Conservation (phyloP, 1,140 invertebrate genomes). For the Drosophila azteca region DNA sequence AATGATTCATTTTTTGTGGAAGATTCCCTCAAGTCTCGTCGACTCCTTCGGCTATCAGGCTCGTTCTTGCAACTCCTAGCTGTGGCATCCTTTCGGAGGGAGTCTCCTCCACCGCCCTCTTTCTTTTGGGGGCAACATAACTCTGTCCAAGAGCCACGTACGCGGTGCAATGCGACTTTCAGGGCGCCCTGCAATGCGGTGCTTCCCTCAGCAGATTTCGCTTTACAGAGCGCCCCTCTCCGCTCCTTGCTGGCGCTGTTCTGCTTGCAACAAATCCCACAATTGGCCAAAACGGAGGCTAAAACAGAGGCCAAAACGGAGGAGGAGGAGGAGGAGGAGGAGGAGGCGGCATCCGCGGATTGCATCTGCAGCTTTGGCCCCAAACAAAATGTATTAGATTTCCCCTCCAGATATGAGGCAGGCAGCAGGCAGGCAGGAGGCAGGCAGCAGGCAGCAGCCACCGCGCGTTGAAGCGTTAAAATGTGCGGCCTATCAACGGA, state of each 20-base stretch:
- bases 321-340: too few relatives aligned
- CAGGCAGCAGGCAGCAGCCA: constrained; percentile 56
- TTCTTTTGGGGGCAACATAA: too few relatives aligned
- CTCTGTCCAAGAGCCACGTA: constrained; percentile 56
- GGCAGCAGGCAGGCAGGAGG: constrained; percentile 46
- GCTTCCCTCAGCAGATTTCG: constrained; percentile 71
- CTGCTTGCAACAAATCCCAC: constrained; percentile 3
- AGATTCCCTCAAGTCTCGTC: constrained; percentile 57
- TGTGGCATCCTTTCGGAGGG: constrained; percentile 8
- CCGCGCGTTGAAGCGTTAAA: constrained; percentile 70
- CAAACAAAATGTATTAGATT: constrained; percentile 80
- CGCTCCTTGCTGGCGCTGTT: constrained; percentile 23
- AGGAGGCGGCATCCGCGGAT: too few relatives aligned
- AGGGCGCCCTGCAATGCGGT: constrained; percentile 65
- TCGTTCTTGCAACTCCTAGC: constrained; percentile 33
- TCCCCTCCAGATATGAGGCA: constrained; percentile 20
- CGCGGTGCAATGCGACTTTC: constrained; percentile 36
- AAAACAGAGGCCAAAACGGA: too few relatives aligned
- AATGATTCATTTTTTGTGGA: constrained; percentile 78
- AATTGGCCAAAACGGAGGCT: constrained; percentile 42
- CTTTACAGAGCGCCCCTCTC: too few relatives aligned
- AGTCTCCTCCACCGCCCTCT: constrained; percentile 11
- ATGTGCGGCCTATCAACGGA: constrained; percentile 79
- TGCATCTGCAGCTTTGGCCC: constrained; percentile 33
- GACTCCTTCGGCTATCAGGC: constrained; percentile 44